Evolutionary conservation across 2,797 vertebrate genomes (phyloP).

Genomic region (Cirrhinus mrigala): DNA sequence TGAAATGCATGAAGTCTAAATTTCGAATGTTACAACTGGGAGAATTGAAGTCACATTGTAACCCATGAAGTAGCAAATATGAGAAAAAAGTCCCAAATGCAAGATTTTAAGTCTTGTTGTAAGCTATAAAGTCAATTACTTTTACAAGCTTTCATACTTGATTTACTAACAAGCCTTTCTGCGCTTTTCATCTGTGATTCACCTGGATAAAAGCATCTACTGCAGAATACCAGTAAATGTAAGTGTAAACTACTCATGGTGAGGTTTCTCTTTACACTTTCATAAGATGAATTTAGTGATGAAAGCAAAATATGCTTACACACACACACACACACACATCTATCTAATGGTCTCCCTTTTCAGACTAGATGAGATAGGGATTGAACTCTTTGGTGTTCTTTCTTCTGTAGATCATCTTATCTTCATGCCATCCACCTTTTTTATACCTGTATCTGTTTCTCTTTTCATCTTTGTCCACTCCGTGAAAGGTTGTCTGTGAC

Average conservation of each 20-base stretch:
- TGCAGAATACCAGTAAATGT: background rate
- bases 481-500: constrained; percentile 38
- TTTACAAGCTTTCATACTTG: background rate
- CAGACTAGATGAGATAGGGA: background rate
- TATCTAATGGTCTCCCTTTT: background rate
- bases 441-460: constrained; percentile 45
- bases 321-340: background rate
- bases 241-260: background rate
- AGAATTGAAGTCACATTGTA: background rate
- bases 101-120: background rate
- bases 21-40: no score
- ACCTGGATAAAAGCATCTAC: background rate
- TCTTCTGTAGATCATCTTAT: constrained; percentile 24
- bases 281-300: background rate
- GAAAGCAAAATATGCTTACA: background rate
- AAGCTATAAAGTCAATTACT: background rate
- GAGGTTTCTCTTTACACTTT: background rate
- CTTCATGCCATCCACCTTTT: constrained; percentile 7
- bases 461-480: constrained; percentile 35
- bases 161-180: background rate
- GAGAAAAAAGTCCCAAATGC: background rate
- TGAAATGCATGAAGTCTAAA: no score
- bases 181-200: background rate
- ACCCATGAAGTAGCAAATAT: background rate
- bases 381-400: constrained; percentile 13